Conservation (phyloP, 2,888 invertebrate species). For the Drosophila quinaria region DNA sequence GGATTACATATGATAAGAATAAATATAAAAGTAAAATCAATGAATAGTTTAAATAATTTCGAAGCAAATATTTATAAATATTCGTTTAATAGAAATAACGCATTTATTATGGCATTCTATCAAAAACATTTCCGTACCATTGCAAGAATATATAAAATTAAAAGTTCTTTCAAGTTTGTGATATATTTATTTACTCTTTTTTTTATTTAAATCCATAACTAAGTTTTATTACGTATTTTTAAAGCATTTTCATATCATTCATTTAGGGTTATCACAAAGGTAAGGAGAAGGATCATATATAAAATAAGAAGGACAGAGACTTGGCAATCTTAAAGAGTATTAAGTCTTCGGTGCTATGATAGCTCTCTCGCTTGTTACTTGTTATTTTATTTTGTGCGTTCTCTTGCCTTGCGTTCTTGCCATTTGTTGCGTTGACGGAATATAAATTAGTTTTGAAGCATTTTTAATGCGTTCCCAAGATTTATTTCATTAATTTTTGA, state of each 20-base stretch:
- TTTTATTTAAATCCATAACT: not conserved
- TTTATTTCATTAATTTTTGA: constrained; percentile 64
- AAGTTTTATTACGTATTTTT: not conserved
- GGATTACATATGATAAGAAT: too few relatives aligned
- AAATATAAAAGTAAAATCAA: too few relatives aligned
- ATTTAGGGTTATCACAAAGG: not conserved
- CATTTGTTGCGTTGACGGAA: constrained; percentile 52
- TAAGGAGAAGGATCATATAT: not conserved
- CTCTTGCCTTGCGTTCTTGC: constrained; percentile 22
- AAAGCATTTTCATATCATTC: not conserved
- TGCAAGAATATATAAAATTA: too few relatives aligned
- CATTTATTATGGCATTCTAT: too few relatives aligned
- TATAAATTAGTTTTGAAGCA: constrained; percentile 60
- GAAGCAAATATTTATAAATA: not conserved
- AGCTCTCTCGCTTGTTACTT: not conserved
- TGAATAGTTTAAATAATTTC: not conserved
- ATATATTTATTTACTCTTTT: too few relatives aligned
- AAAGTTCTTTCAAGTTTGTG: too few relatives aligned
- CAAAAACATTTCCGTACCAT: too few relatives aligned
- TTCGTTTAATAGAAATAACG: not conserved
- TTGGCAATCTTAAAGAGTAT: not conserved
- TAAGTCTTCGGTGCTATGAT: not conserved
- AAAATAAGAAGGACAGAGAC: not conserved
- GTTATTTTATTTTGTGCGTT: constrained; percentile 30
- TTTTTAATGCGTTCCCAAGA: constrained; percentile 58